phyloP scores from a whole-genome alignment of 1,140 invertebrate species.

The Halesus radiatus region DNA sequence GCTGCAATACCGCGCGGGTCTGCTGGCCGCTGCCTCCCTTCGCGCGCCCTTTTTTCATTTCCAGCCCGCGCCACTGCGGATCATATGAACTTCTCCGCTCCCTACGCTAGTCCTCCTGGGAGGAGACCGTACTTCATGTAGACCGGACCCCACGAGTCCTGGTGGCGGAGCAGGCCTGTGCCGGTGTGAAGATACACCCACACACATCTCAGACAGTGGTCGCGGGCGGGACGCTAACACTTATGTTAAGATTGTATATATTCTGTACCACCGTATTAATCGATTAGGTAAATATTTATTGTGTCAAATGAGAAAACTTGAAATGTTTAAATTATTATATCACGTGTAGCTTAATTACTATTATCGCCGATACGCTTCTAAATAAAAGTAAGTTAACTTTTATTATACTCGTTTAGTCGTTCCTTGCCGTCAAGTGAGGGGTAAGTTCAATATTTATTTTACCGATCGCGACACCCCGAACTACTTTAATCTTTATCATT shows the following conservation, averaged over 20 bases:
- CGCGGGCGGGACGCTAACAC: neutral
- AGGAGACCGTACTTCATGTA: neutral
- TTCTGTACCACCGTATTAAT: conserved; percentile 25
- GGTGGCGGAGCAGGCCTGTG: too few relatives aligned
- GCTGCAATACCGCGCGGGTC: conserved; percentile 67
- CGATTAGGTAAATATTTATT: conserved; percentile 28
- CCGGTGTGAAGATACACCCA: too few relatives aligned
- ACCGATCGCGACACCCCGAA: too few relatives aligned
- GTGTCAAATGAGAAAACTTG: conserved; percentile 14
- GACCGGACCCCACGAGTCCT: too few relatives aligned
- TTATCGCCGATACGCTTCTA: conserved; percentile 4
- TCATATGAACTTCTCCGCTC: conserved; percentile 38
- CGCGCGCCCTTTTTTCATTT: conserved; percentile 48
- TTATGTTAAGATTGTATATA: conserved; percentile 7
- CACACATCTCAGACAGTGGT: neutral
- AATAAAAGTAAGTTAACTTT: conserved; percentile 1
- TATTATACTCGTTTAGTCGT: neutral
- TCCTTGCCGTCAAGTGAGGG: neutral
- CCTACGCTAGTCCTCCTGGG: neutral
- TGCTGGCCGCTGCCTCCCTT: conserved; percentile 61
- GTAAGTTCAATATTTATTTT: neutral
- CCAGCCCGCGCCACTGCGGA: conserved; percentile 50
- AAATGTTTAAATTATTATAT: neutral
- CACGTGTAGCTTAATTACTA: conserved; percentile 13
- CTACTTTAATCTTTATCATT: too few relatives aligned